Base-by-base conservation (phyloP, 1,140 invertebrate species). In the Papilio aristodemus region DNA sequence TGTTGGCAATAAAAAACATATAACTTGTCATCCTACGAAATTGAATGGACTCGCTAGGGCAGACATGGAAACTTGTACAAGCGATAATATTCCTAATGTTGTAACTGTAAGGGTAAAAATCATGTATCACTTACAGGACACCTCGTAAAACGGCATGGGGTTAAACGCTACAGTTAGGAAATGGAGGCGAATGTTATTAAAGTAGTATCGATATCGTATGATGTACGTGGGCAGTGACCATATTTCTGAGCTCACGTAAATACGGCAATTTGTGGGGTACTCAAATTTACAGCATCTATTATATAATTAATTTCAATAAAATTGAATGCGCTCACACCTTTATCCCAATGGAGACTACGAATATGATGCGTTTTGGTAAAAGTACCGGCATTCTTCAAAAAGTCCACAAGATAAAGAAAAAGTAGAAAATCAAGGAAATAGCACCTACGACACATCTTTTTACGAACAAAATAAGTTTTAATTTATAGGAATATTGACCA, bases 1-100 rank as follows among this genome's bases (percentile, higher is more conserved):
- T 66, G 76, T 78, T 67, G 73, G 79, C 80, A 90, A 90, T 90
- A 88, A 90, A 90, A 88, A 90, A 90, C 83, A 80, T 85, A 90
- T 90, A 88, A 90, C 86, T 84, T 81, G 78, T 79, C 59, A 66
- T 74, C 78, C 80, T 79, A 67, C 81, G 81, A 88, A 89, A 90
- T 90, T 88, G 85, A 88, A 90, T 88, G 81, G 75, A 76, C 72
- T 77, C 68, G 72, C 77, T 71, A 75, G 73, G 80, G 77, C 76
- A 78, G 84, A 74, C 77, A 72, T 74, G 70, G 77, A 43, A 13
- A 60, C 50, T 58, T 11, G 37, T 36, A 10, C 22, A 63, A 41
- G 57, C 38, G 19, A 76, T 73, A 75, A 22, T 73, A 14, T 10
- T 58, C 58, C 37, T 67, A 68, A 69, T 43, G 19, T 22, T 9